phyloP scores from a whole-genome alignment of 2,888 invertebrate species.

The Lochmaea crataegi region DNA sequence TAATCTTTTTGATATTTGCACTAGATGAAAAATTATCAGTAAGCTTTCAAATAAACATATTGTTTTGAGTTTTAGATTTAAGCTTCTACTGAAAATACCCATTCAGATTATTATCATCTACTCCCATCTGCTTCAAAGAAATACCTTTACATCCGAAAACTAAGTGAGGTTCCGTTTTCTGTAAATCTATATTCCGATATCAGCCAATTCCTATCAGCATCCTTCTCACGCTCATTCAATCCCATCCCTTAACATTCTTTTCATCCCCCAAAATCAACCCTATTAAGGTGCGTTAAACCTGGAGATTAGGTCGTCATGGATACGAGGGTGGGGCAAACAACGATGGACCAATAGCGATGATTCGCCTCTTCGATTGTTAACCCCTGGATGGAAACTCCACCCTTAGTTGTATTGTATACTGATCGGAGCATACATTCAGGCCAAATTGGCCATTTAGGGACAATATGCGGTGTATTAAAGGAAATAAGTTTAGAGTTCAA shows the following conservation, averaged over 20 bases:
- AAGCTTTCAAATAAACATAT: background rate
- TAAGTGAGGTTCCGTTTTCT: conserved; percentile 4
- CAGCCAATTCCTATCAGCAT: conserved; percentile 21
- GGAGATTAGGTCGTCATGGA: conserved; percentile 54
- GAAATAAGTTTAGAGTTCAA: conserved; percentile 54
- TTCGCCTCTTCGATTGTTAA: conserved; percentile 44
- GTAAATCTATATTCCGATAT: conserved; percentile 19
- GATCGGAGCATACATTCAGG: conserved; percentile 48
- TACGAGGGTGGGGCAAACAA: conserved; percentile 49
- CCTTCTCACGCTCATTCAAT: conserved; percentile 15
- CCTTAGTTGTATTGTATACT: conserved; percentile 47
- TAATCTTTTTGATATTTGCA: too few relatives aligned
- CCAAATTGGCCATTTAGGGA: conserved; percentile 59
- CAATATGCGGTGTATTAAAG: conserved; percentile 63
- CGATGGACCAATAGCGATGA: conserved; percentile 46
- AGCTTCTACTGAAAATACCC: too few relatives aligned
- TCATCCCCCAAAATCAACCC: conserved; percentile 45
- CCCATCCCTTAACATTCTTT: conserved; percentile 13
- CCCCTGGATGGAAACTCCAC: conserved; percentile 48
- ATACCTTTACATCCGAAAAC: background rate
- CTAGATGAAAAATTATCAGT: background rate
- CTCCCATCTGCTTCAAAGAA: background rate
- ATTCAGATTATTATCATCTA: background rate
- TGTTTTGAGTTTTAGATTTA: background rate
- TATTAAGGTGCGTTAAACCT: conserved; percentile 56